Percentiles rank a stretch among this genome's conserved stretches.
phyloP scores from a whole-genome alignment of 2,113 vertebrate genomes.

The Etheostoma cragini region DNA sequence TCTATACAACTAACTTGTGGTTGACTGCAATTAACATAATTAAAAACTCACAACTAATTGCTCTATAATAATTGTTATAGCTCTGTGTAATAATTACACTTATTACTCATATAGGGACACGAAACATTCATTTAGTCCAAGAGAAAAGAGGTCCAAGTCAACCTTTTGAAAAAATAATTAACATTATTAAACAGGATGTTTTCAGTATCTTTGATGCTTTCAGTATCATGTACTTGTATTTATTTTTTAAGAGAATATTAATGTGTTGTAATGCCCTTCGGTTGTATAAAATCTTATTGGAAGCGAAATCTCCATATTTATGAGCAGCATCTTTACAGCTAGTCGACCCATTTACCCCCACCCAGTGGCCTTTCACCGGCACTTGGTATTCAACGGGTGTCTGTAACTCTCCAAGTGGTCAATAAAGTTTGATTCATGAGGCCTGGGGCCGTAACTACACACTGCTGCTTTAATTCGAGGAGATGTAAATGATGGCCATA shows the following conservation, averaged over 20 bases:
- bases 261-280: conserved; percentile 28
- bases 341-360: conserved; percentile 10
- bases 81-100: background rate
- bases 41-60: background rate
- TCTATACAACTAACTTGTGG: background rate
- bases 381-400: conserved; percentile 75
- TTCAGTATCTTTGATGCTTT: background rate
- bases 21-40: background rate
- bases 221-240: conserved; percentile 11
- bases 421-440: conserved; percentile 82
- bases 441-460: conserved; percentile 59
- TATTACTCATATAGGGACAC: background rate
- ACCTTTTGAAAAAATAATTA: background rate
- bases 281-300: conserved; percentile 51
- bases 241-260: conserved; percentile 43
- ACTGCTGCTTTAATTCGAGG: conserved; percentile 71
- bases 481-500: conserved; percentile 78
- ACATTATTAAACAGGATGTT: conserved; percentile 15
- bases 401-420: conserved; percentile 75
- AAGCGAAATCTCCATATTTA: conserved; percentile 68
- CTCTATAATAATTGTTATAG: background rate
- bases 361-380: conserved; percentile 58
- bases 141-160: background rate
- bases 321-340: conserved; percentile 60
- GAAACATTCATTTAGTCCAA: background rate